Evolutionary conservation across 1,140 invertebrate species (phyloP).

Genomic region (Drosophila pallidifrons): DNA sequence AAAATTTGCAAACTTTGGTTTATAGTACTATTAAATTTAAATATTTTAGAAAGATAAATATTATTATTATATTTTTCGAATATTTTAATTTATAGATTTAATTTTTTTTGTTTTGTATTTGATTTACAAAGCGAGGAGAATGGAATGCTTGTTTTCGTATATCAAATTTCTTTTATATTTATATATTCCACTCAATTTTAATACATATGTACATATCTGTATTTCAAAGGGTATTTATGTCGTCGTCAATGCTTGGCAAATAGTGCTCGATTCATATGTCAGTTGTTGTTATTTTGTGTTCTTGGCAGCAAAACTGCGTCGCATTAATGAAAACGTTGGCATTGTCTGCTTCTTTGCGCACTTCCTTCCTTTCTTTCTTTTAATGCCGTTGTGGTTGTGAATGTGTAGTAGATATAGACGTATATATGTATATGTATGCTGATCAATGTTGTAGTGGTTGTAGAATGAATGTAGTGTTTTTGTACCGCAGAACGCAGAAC

Average conservation of each 20-base stretch:
- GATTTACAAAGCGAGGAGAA: too few relatives aligned
- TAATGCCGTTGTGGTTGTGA: slow-evolving; percentile 24
- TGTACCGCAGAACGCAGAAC: slow-evolving; percentile 33
- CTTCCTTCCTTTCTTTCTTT: slow-evolving; percentile 74
- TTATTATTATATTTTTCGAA: too few relatives aligned
- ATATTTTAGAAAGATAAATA: too few relatives aligned
- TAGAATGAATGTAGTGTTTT: slow-evolving; percentile 10
- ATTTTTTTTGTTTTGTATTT: too few relatives aligned
- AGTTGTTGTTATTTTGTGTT: slow-evolving; percentile 55
- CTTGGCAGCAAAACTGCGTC: slow-evolving; percentile 73
- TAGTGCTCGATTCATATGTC: slow-evolving; percentile 28
- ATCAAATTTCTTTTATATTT: too few relatives aligned
- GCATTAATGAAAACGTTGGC: slow-evolving; percentile 83
- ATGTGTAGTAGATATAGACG: not conserved
- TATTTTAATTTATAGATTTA: too few relatives aligned
- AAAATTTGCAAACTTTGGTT: too few relatives aligned
- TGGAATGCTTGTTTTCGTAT: too few relatives aligned
- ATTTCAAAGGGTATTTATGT: slow-evolving; percentile 19
- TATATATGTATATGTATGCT: not conserved
- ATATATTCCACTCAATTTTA: too few relatives aligned
- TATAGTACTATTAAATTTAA: too few relatives aligned
- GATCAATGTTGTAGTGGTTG: not conserved
- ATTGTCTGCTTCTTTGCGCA: slow-evolving; percentile 77
- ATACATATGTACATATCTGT: not conserved
- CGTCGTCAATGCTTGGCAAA: slow-evolving; percentile 4